Percentiles rank a stretch among this genome's conserved stretches.
Evolutionary conservation across 2,888 invertebrate genomes (phyloP).

Genomic region (Tricholauxania praeusta): DNA sequence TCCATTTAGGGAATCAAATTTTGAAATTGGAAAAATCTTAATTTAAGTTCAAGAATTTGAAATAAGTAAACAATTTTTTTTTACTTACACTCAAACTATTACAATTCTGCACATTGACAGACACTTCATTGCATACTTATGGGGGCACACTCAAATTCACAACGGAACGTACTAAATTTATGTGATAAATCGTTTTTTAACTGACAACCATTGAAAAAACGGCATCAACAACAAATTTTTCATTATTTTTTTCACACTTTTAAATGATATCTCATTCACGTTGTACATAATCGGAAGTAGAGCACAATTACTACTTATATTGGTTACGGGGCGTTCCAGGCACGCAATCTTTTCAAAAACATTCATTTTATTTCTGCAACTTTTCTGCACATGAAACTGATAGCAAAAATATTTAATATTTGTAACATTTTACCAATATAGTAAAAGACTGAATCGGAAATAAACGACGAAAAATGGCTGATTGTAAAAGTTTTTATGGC

Average conservation of each 20-base stretch:
- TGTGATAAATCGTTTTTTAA: background rate
- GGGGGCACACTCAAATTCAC: background rate
- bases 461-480: too few relatives aligned
- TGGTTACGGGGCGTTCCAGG: slow-evolving; percentile 1
- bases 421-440: too few relatives aligned
- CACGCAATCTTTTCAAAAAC: background rate
- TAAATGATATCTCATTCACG: too few relatives aligned
- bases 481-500: too few relatives aligned
- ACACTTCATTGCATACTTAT: slow-evolving; percentile 18
- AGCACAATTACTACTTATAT: background rate
- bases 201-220: background rate
- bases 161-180: too few relatives aligned
- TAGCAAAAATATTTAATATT: slow-evolving; percentile 3
- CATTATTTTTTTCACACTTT: background rate
- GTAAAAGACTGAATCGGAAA: too few relatives aligned
- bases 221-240: slow-evolving; percentile 1
- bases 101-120: background rate
- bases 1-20: too few relatives aligned
- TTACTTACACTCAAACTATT: background rate
- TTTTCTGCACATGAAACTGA: slow-evolving; percentile 12
- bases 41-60: too few relatives aligned
- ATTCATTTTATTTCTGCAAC: background rate
- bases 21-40: too few relatives aligned
- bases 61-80: too few relatives aligned
- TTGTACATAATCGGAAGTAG: too few relatives aligned